These are phyloP conservation scores for Macrophya alboannulata DNA, from an alignment of 2,888 invertebrate species.

Conservation along the genomic window DNA sequence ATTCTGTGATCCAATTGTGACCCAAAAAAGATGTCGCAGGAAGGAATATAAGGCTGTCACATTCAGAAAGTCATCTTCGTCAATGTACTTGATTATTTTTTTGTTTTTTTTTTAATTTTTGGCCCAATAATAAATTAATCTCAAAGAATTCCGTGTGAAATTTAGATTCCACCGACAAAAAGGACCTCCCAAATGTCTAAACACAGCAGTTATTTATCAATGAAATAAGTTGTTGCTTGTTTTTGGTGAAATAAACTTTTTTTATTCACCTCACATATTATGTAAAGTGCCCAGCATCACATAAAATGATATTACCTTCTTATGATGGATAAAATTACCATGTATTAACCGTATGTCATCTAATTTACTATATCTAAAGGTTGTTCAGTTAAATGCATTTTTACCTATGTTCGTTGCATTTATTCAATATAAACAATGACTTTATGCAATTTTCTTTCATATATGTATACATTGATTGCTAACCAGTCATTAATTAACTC, in stretches of 20 bases:
- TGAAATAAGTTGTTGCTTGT: constrained; percentile 77
- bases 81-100: constrained; percentile 61
- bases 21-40: constrained; percentile 71
- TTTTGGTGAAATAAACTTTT: constrained; percentile 76
- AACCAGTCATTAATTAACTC: constrained; percentile 16
- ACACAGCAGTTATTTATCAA: constrained; percentile 76
- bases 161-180: constrained; percentile 70
- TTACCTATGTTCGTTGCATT: constrained; percentile 20
- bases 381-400: constrained; percentile 68
- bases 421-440: constrained; percentile 42
- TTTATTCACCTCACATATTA: constrained; percentile 79
- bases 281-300: constrained; percentile 76
- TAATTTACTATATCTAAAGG: constrained; percentile 58
- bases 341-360: constrained; percentile 52
- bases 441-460: constrained; percentile 53
- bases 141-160: constrained; percentile 36
- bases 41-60: constrained; percentile 78
- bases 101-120: not conserved
- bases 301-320: constrained; percentile 66
- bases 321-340: constrained; percentile 67
- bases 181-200: constrained; percentile 78
- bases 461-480: constrained; percentile 2
- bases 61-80: constrained; percentile 79
- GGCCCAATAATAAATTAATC: constrained; percentile 4
- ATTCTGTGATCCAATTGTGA: constrained; percentile 66